Percentiles rank a stretch among this genome's conserved stretches.
Evolutionary conservation across 1,140 invertebrate genomes (phyloP).

Genomic region (Caenorhabditis latens): DNA sequence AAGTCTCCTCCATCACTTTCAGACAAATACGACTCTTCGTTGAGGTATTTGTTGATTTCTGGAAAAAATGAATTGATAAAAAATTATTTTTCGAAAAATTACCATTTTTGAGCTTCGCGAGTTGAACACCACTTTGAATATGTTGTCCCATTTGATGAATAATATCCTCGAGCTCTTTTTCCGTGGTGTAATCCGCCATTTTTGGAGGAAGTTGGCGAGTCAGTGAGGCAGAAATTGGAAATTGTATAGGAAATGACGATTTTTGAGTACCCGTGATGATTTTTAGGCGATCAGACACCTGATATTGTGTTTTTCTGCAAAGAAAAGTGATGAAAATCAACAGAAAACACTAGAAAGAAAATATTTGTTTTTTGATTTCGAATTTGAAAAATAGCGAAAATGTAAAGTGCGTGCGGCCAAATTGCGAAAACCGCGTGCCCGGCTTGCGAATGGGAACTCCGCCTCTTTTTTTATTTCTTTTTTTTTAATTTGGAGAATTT

Average conservation of each 20-base stretch:
- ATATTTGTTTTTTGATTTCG: background rate
- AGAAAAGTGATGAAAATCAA: background rate
- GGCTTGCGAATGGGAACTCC: background rate
- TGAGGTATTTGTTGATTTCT: background rate
- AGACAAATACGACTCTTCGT: background rate
- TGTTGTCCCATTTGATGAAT: constrained; percentile 19
- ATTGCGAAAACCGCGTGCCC: background rate
- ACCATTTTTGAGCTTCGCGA: constrained; percentile 3
- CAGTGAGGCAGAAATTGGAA: background rate
- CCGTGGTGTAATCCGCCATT: constrained; percentile 22
- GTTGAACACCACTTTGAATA: background rate
- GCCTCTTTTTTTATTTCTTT: background rate
- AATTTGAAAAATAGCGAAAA: background rate
- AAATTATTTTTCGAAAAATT: background rate
- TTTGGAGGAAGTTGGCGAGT: background rate
- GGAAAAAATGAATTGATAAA: background rate
- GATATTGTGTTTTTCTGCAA: background rate
- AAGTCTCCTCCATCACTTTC: background rate
- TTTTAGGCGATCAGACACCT: background rate
- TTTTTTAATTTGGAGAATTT: background rate
- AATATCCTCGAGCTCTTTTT: constrained; percentile 39
- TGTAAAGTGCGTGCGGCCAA: background rate
- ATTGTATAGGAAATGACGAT: background rate
- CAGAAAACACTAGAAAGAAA: background rate
- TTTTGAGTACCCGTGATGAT: background rate